phyloP scores from a whole-genome alignment of 2,113 vertebrate genomes.

The Proterorhinus semilunaris region DNA sequence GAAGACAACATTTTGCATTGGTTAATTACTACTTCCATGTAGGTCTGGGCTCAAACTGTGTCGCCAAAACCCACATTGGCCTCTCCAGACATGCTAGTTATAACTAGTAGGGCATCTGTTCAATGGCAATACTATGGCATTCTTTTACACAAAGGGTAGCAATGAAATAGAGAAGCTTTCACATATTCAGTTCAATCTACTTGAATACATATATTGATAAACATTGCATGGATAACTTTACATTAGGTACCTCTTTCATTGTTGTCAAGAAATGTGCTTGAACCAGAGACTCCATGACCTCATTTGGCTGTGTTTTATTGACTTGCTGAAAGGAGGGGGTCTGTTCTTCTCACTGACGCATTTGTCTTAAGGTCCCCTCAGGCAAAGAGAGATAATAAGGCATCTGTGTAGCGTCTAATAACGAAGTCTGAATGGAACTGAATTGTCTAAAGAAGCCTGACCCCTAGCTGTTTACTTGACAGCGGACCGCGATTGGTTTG shows the following conservation, averaged over 20 bases:
- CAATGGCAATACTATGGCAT: no score
- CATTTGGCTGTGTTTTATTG: background rate
- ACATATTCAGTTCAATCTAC: no score
- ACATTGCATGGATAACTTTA: no score
- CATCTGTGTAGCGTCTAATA: slow-evolving; percentile 16
- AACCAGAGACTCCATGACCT: background rate
- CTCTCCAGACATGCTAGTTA: no score
- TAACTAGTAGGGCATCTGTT: no score
- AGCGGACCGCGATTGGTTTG: background rate
- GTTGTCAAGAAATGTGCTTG: background rate
- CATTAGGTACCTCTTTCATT: background rate
- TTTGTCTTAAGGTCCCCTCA: slow-evolving; percentile 2
- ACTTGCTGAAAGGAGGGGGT: background rate
- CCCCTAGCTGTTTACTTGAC: slow-evolving; percentile 6
- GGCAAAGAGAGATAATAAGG: slow-evolving; percentile 1
- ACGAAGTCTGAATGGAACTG: slow-evolving; percentile 24
- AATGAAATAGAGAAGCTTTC: no score
- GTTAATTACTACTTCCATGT: no score
- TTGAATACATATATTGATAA: no score
- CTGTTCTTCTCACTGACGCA: background rate
- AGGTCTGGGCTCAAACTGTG: no score
- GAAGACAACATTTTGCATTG: no score
- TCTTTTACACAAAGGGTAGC: no score
- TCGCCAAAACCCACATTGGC: no score
- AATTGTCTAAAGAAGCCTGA: slow-evolving; percentile 22